Conservation (phyloP, 2,888 invertebrate genomes). For the Drosophila merina region DNA sequence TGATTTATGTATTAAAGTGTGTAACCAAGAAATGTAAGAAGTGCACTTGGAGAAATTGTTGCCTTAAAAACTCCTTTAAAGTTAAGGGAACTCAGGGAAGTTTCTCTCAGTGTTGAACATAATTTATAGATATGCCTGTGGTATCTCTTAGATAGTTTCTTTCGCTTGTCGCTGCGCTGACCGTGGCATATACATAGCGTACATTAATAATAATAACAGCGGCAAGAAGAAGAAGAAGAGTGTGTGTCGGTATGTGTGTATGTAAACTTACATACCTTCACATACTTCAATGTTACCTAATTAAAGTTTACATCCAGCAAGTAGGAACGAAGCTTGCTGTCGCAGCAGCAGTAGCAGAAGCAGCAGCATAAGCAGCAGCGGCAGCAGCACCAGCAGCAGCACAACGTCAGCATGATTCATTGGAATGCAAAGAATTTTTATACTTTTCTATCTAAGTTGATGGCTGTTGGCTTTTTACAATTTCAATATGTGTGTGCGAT, state of each 20-base stretch:
- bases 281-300: conserved; percentile 77
- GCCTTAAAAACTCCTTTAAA: background rate
- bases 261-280: conserved; percentile 59
- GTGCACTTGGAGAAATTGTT: background rate
- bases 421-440: conserved; percentile 77
- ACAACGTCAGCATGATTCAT: conserved; percentile 68
- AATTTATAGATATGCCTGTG: conserved; percentile 38
- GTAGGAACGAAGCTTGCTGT: conserved; percentile 46
- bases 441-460: conserved; percentile 68
- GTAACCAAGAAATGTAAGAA: background rate
- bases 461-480: conserved; percentile 60
- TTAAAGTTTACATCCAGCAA: conserved; percentile 73
- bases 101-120: conserved; percentile 48
- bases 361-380: conserved; percentile 48
- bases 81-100: background rate
- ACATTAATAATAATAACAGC: conserved; percentile 59
- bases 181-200: conserved; percentile 48
- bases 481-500: conserved; percentile 73
- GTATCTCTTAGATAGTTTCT: conserved; percentile 64
- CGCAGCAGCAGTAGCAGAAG: conserved; percentile 39
- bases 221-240: conserved; percentile 39
- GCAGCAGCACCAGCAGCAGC: too few relatives aligned
- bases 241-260: conserved; percentile 32
- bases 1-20: background rate
- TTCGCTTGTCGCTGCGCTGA: conserved; percentile 46